phyloP scores from a whole-genome alignment of 1,140 invertebrate genomes.

The Anadara kagoshimensis region DNA sequence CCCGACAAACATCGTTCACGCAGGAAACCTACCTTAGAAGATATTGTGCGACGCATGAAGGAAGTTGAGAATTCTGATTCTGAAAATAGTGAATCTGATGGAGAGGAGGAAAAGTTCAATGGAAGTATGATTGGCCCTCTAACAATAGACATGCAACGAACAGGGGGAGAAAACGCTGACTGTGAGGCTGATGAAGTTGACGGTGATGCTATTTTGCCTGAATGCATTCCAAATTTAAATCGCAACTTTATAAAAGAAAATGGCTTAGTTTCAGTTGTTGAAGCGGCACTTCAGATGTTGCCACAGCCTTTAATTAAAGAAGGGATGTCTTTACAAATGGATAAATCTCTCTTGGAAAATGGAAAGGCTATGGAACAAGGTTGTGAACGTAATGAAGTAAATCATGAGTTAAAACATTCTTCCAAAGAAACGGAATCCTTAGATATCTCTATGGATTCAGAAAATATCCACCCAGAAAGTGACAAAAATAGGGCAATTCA shows the following conservation, averaged over 20 bases:
- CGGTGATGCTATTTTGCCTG: slow-evolving; percentile 34
- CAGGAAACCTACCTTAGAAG: slow-evolving; percentile 66
- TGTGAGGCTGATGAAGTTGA: slow-evolving; percentile 60
- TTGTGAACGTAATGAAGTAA: too few relatives aligned
- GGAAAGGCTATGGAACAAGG: too few relatives aligned
- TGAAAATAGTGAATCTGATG: slow-evolving; percentile 56
- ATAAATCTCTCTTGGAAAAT: too few relatives aligned
- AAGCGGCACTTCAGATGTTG: slow-evolving; percentile 3
- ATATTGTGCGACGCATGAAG: slow-evolving; percentile 64
- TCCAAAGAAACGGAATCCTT: too few relatives aligned
- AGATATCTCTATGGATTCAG: background rate
- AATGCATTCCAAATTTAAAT: slow-evolving; percentile 10
- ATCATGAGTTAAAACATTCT: too few relatives aligned
- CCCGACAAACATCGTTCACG: slow-evolving; percentile 52
- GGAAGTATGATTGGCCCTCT: slow-evolving; percentile 21
- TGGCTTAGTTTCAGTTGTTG: background rate
- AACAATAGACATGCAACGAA: slow-evolving; percentile 45
- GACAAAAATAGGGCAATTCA: slow-evolving; percentile 38
- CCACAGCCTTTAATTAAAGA: too few relatives aligned
- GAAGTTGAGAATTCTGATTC: slow-evolving; percentile 48
- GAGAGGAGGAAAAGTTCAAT: slow-evolving; percentile 50
- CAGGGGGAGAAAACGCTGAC: slow-evolving; percentile 25
- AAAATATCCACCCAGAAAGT: slow-evolving; percentile 14
- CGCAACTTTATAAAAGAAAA: too few relatives aligned
- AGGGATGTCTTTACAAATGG: too few relatives aligned